A percentile compares a stretch with the other conserved stretches of the same genome.
Evolutionary conservation across 2,888 invertebrate species (phyloP).

Genomic region (Parnassius apollo): DNA sequence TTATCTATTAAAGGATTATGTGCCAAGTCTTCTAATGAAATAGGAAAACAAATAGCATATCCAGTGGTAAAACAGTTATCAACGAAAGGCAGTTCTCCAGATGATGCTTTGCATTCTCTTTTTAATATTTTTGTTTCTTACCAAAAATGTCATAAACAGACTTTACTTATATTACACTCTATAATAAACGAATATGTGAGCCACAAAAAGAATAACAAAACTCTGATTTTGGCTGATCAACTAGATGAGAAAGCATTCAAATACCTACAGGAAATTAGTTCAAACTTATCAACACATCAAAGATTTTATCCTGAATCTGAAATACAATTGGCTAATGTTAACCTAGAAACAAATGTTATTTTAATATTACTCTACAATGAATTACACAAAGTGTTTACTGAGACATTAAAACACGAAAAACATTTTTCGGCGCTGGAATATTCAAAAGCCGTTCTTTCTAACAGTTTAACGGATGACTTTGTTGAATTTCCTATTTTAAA

Average conservation of each 20-base stretch:
- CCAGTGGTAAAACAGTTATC: slow-evolving; percentile 49
- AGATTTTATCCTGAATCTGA: slow-evolving; percentile 57
- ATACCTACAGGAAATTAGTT: slow-evolving; percentile 32
- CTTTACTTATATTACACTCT: slow-evolving; percentile 38
- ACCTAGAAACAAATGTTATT: slow-evolving; percentile 56
- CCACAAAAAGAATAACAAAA: slow-evolving; percentile 29
- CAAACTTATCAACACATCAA: slow-evolving; percentile 40
- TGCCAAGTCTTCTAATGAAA: slow-evolving; percentile 71
- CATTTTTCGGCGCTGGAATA: slow-evolving; percentile 72
- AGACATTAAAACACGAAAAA: slow-evolving; percentile 34
- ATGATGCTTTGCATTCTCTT: slow-evolving; percentile 36
- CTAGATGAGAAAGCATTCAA: slow-evolving; percentile 47
- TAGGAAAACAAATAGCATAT: slow-evolving; percentile 79
- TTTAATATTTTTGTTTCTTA: slow-evolving; percentile 52
- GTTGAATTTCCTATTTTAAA: slow-evolving; percentile 78
- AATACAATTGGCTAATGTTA: slow-evolving; percentile 33
- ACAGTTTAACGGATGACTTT: slow-evolving; percentile 70
- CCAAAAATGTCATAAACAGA: slow-evolving; percentile 50
- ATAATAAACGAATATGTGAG: slow-evolving; percentile 40
- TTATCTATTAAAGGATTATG: slow-evolving; percentile 71
- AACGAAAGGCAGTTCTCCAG: slow-evolving; percentile 24
- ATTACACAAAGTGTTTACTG: slow-evolving; percentile 41
- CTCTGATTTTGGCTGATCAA: slow-evolving; percentile 30
- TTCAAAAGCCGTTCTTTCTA: slow-evolving; percentile 67
- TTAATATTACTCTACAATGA: slow-evolving; percentile 72